Conservation (phyloP, 2,888 invertebrate species). For the Melanophora roralis region DNA sequence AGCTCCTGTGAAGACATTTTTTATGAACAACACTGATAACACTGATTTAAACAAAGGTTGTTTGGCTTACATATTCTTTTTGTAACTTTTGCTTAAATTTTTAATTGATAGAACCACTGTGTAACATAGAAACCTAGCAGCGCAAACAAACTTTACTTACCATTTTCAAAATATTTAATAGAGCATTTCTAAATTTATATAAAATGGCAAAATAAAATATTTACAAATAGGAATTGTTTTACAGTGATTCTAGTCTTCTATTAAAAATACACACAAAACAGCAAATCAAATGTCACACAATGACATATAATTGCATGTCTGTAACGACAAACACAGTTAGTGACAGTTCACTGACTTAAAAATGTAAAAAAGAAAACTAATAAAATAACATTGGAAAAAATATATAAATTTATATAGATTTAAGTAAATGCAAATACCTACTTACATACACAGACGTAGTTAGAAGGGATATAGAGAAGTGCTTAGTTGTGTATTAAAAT, state of each 20-base stretch:
- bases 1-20: background rate
- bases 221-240: slow-evolving; percentile 35
- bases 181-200: slow-evolving; percentile 50
- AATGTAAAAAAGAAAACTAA: slow-evolving; percentile 7
- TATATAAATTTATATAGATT: background rate
- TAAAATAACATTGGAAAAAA: background rate
- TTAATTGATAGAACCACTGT: no score
- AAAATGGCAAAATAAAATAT: slow-evolving; percentile 48
- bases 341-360: slow-evolving; percentile 60
- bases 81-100: no score
- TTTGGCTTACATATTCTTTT: no score
- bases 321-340: slow-evolving; percentile 56
- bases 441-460: background rate
- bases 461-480: background rate
- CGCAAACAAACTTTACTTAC: slow-evolving; percentile 25
- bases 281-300: slow-evolving; percentile 64
- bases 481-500: background rate
- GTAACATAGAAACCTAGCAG: no score
- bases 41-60: no score
- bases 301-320: slow-evolving; percentile 65
- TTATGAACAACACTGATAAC: no score
- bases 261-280: background rate
- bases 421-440: background rate
- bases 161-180: slow-evolving; percentile 48
- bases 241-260: background rate